Evolutionary conservation across 1,140 invertebrate species (phyloP), one percentile per base, ranked within the genome.

Genomic region (Panonychus citri): DNA sequence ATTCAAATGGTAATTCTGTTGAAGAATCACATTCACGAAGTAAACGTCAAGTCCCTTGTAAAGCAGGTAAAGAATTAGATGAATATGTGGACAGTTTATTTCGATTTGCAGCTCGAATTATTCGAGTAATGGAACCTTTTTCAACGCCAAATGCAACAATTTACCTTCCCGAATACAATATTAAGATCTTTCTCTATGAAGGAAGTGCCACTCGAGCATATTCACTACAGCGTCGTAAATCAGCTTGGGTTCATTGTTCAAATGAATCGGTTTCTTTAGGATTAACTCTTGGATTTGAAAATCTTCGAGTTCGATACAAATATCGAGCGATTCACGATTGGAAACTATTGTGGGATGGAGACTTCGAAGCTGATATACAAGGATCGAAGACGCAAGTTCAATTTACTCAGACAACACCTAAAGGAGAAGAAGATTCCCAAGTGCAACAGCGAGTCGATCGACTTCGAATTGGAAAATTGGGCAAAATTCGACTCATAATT

Each of bases 1-100:
- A 17, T 15, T 7, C 10, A 15, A 17, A 15, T 7, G 17, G 5
- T 48, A 54, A 42, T 12, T 7, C 10, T 24, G 43, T 30, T 55
- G 28, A 30, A 13, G 21, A 63, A 27, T 25, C n/a, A 19, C n/a
- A 24, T 46, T n/a, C 8, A 21, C 13, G 49, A 27, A 12, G 12
- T 12, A 25, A 27, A 30, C 4, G 64, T 26, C 64, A 65, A 55
- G 62, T 65, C 3, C 64, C 64, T 3, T 65, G 64, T 52, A 57
- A 65, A 37, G 57, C 64, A 17, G 64, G 64, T 5, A 59, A 63
- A 54, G 64, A 64, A 19, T 48, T 65, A 21, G 64, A 65, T 27
- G 64, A 65, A 37, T 65, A 65, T 57, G 64, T 65, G 0, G 64
- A 65, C 49, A 62, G 60, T 21, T 59, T 65, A 1, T 59, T 65